Percentiles rank a stretch among this genome's conserved stretches.
Conservation (phyloP, 2,797 vertebrate species). For the Mormyrus proboscirostris region DNA sequence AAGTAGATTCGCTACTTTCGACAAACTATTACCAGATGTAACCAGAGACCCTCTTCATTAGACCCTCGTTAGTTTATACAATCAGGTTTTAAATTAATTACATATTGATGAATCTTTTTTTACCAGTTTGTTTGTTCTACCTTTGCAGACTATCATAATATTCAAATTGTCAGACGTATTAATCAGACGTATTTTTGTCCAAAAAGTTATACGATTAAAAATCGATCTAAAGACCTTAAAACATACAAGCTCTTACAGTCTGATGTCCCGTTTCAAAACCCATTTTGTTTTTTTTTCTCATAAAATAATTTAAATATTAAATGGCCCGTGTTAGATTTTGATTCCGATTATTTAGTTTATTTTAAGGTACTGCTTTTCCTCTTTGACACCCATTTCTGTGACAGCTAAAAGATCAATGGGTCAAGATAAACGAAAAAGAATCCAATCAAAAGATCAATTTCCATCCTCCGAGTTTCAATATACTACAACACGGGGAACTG, state of each 20-base stretch:
- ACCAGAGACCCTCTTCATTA: slow-evolving; percentile 41
- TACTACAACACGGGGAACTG: slow-evolving; percentile 45
- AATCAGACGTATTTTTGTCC: not conserved
- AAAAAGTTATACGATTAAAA: not conserved
- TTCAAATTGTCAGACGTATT: not conserved
- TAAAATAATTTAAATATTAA: slow-evolving; percentile 3
- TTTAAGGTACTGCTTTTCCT: not conserved
- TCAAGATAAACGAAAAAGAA: not conserved
- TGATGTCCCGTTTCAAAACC: slow-evolving; percentile 11
- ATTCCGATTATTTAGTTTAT: slow-evolving; percentile 18
- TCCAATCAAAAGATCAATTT: slow-evolving; percentile 14
- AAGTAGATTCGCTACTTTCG: slow-evolving; percentile 61
- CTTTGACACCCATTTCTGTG: slow-evolving; percentile 27
- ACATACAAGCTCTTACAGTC: slow-evolving; percentile 37
- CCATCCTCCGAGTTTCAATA: slow-evolving; percentile 27
- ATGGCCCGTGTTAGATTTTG: slow-evolving; percentile 11
- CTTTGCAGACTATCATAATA: slow-evolving; percentile 6
- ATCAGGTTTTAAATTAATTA: slow-evolving; percentile 29
- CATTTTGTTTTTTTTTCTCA: slow-evolving; percentile 9
- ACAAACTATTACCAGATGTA: slow-evolving; percentile 64
- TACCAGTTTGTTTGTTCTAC: slow-evolving; percentile 53
- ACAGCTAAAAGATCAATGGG: slow-evolving; percentile 34
- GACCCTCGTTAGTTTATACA: slow-evolving; percentile 53
- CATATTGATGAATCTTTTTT: slow-evolving; percentile 20
- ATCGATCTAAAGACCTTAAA: slow-evolving; percentile 18